Conservation (phyloP, 2,888 invertebrate genomes). For the Crocallis elinguaria region DNA sequence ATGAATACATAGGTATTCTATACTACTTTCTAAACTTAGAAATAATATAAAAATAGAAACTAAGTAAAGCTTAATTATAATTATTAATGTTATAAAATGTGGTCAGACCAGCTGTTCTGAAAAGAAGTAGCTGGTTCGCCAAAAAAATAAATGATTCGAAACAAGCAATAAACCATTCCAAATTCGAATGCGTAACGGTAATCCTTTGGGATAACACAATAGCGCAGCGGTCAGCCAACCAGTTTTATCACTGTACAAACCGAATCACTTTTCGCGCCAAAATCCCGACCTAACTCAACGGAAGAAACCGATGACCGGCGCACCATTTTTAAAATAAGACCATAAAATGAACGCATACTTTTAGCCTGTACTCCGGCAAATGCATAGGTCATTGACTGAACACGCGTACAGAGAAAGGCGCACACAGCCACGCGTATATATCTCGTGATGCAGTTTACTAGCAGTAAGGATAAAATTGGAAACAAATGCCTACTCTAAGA, state of each 20-base stretch:
- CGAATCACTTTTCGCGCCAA: conserved; percentile 43
- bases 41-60: no score
- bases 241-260: conserved; percentile 44
- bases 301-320: conserved; percentile 70
- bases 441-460: conserved; percentile 30
- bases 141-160: not conserved
- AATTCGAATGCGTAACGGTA: conserved; percentile 54
- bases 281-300: conserved; percentile 79
- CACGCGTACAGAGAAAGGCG: conserved; percentile 59
- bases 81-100: no score
- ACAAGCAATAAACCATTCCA: conserved; percentile 31
- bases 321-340: conserved; percentile 83
- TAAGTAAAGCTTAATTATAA: no score
- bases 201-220: conserved; percentile 46
- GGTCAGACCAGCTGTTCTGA: no score
- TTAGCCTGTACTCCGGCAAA: conserved; percentile 83
- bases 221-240: conserved; percentile 51
- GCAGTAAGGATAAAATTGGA: conserved; percentile 13
- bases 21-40: no score
- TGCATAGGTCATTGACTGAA: conserved; percentile 78
- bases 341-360: conserved; percentile 84
- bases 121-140: not conserved
- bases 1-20: no score
- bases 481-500: not conserved
- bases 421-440: conserved; percentile 53